Evolutionary conservation across 2,113 vertebrate species (phyloP).

Genomic region (Elachura formosa): DNA sequence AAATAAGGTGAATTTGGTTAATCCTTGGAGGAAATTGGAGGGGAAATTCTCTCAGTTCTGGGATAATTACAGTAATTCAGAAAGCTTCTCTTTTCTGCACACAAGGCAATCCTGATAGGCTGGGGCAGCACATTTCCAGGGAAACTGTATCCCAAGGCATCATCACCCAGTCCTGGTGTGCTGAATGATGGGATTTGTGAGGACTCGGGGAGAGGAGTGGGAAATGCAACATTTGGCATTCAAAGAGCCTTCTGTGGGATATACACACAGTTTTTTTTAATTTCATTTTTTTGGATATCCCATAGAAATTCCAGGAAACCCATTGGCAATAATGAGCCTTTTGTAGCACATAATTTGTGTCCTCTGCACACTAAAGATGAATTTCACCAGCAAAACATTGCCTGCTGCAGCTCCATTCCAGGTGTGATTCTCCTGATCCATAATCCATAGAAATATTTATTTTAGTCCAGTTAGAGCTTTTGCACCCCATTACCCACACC

Average conservation of each 20-base stretch:
- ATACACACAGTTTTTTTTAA: too few species aligned
- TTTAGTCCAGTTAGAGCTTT: neutral
- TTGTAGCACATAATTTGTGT: neutral
- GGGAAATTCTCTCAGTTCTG: neutral
- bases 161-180: neutral
- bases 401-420: neutral
- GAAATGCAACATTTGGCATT: neutral
- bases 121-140: neutral
- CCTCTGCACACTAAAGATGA: neutral
- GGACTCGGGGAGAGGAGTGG: neutral
- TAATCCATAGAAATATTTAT: neutral
- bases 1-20: neutral
- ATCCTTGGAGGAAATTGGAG: neutral
- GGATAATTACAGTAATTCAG: neutral
- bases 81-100: neutral
- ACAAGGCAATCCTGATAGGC: neutral
- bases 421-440: neutral
- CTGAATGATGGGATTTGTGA: neutral
- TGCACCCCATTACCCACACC: neutral
- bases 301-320: neutral
- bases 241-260: neutral
- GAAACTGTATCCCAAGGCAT: neutral
- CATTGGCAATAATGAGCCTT: neutral
- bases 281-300: neutral
- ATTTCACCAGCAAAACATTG: neutral